Evolutionary conservation across 2,888 invertebrate species (phyloP).

Genomic region (Andricus quercusramuli): DNA sequence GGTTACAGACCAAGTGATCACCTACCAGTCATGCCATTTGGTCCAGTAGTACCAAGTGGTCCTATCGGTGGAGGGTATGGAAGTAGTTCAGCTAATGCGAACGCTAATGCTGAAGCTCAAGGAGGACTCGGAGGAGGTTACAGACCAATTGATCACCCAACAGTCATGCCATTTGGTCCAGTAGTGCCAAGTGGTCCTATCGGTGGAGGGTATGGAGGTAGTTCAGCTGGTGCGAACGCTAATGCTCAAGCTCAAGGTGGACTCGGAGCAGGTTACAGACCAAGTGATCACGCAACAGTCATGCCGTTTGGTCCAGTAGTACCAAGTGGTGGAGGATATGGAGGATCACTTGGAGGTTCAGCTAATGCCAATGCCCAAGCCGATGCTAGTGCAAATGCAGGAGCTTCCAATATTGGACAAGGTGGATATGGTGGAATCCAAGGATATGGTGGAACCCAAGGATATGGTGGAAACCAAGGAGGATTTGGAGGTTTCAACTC

Average conservation of each 20-base stretch:
- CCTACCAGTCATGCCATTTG: too few relatives aligned
- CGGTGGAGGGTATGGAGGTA: neutral
- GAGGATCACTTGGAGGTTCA: neutral
- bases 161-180: too few relatives aligned
- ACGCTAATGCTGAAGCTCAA: neutral
- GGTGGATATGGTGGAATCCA: neutral
- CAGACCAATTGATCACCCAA: too few relatives aligned
- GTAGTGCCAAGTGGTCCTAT: too few relatives aligned
- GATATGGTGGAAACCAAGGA: conserved; percentile 23
- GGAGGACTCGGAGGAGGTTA: too few relatives aligned
- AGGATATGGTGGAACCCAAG: neutral
- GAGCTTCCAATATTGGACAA: conserved; percentile 6
- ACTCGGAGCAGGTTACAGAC: too few relatives aligned
- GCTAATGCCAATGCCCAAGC: conserved; percentile 32
- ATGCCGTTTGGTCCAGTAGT: too few relatives aligned
- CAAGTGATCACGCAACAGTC: too few relatives aligned
- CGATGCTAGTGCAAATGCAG: conserved; percentile 46
- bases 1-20: too few relatives aligned
- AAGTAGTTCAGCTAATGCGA: neutral
- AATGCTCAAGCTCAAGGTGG: too few relatives aligned
- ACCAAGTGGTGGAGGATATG: neutral
- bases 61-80: too few relatives aligned
- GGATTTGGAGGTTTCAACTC: conserved; percentile 25
- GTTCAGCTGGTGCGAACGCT: neutral
- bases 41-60: too few relatives aligned